Evolutionary conservation across 2,888 invertebrate genomes (phyloP), one percentile per base, ranked within the genome.

Genomic region (Pemphredon lugubris): DNA sequence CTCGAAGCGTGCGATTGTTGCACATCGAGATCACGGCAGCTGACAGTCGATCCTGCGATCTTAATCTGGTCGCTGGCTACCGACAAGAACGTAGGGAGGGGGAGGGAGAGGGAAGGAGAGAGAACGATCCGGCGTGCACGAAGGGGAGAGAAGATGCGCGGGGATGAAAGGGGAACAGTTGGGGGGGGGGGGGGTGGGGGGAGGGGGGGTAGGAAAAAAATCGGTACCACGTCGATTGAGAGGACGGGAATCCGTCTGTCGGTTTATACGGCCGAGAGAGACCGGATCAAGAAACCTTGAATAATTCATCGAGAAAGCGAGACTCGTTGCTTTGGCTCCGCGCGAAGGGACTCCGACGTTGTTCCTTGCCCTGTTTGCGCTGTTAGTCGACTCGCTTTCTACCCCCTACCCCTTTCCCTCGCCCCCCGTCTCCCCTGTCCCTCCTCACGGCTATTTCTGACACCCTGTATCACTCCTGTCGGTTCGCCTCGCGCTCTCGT

Each of bases 21-120:
- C 57, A 60, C 53, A 57, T 70, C 71, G 68, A 44, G 64, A 71
- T 75, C 79, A 71, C 59, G 55, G 82, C 86, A 85, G 87, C 84
- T 88, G 88, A 88, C 87, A 86, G 87, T 83, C 85, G 83, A 83
- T 83, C 79, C 80, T 87, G 85, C 84, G 87, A 88, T 87, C 87
- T 87, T 87, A 87, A 88, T 87, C 87, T 87, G 85, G 77, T 76
- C 82, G 75, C n/a, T n/a, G 76, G 76, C 72, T 75, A 67, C 77
- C 79, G 78, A 77, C 82, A 77, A 77, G 81, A 79, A 79, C 68
- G 59, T n/a, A n/a, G 48, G 68, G 67, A 64, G 39, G 67, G 30
- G 32, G 21, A 39, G 21, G 53, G 23, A 30, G 40, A 37, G 40
- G 26, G 32, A 45, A n/a, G 47, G 45, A 20, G 13, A 34, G 21